Evolutionary conservation across 92 coral and sea anemone species (phyloP), one percentile per base, ranked within the genome.

Genomic region (Meandrina meandrites): DNA sequence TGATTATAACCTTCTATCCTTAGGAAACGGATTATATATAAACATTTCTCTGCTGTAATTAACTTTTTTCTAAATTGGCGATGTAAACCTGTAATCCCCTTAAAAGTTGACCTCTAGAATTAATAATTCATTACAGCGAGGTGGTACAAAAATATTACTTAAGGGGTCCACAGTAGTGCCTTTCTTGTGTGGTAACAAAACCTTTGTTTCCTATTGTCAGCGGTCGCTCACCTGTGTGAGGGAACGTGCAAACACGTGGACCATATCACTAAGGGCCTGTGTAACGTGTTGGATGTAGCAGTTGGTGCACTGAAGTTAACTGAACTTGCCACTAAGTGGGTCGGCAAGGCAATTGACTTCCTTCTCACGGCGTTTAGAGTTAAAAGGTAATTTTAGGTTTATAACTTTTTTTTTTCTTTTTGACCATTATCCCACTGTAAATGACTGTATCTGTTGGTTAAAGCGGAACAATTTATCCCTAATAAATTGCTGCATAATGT

Each of bases 281-380:
- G 99, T 78, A 90, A 88, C 79, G 68, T 95, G 12, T 72, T 97
- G 45, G 99, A 97, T 70, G 85, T 97, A 3, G 99, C 99, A 24
- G 94, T 95, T 35, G 97, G 95, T 15, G 90, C 92, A 74, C 90
- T 95, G 69, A 92, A 92, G 80, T 89, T 90, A 28, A 86, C 92
- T 1, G 99, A 97, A 73, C 73, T 85, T 53, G 98, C 93, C 1
- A 92, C 98, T 75, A 96, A 94, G 3, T 97, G 99, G 99, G 93
- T 97, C 78, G 96, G 96, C 84, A 90, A 94, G 27, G 99, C 99
- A 1, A 95, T 97, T 51, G 93, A 97, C 57, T 97, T 91, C 70
- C 89, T 97, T 31, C 88, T 97, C 21, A 95, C 99, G 50, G 91
- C 95, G 74, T 97, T 97, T 82, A 93, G 98, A 87, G 90, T 97